These are phyloP conservation scores for Drosophila sp. DNA, from an alignment of 1,140 invertebrate genomes.

Conservation along the genomic window DNA sequence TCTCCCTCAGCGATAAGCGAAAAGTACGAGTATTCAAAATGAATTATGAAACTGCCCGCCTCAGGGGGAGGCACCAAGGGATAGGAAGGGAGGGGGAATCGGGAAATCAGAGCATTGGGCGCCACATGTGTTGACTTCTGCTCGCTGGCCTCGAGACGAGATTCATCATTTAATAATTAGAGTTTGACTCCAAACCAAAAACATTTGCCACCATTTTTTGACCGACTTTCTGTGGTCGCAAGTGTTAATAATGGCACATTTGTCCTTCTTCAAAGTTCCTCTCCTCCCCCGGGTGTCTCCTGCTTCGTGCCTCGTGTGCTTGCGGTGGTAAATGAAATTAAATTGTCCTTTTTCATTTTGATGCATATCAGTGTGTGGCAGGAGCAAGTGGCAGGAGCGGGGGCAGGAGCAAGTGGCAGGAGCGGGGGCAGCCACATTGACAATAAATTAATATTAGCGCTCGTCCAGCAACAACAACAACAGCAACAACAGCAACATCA, in stretches of 20 bases:
- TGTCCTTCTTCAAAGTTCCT: slow-evolving; percentile 35
- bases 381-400: background rate
- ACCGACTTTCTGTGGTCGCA: slow-evolving; percentile 78
- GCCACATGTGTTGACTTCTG: slow-evolving; percentile 36
- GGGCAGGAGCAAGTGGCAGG: slow-evolving; percentile 11
- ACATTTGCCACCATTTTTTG: slow-evolving; percentile 51
- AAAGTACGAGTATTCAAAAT: slow-evolving; percentile 71
- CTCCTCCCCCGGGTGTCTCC: background rate
- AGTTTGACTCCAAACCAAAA: slow-evolving; percentile 32
- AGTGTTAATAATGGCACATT: slow-evolving; percentile 77
- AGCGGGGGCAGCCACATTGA: slow-evolving; percentile 42
- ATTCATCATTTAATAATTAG: slow-evolving; percentile 80
- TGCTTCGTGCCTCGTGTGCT: slow-evolving; percentile 1
- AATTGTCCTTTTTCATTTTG: slow-evolving; percentile 80
- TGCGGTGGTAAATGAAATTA: slow-evolving; percentile 73
- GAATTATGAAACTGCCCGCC: slow-evolving; percentile 67
- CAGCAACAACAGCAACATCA: slow-evolving; percentile 21
- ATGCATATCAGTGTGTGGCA: slow-evolving; percentile 53
- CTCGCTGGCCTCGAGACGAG: slow-evolving; percentile 7
- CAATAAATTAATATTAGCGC: slow-evolving; percentile 81
- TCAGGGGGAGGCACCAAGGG: slow-evolving; percentile 8
- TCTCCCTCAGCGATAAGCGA: slow-evolving; percentile 75
- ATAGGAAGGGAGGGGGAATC: too few species aligned
- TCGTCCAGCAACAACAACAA: slow-evolving; percentile 28
- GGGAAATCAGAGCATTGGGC: background rate